phyloP scores from a whole-genome alignment of 2,113 vertebrate genomes.

The Miniopterus natalensis region DNA sequence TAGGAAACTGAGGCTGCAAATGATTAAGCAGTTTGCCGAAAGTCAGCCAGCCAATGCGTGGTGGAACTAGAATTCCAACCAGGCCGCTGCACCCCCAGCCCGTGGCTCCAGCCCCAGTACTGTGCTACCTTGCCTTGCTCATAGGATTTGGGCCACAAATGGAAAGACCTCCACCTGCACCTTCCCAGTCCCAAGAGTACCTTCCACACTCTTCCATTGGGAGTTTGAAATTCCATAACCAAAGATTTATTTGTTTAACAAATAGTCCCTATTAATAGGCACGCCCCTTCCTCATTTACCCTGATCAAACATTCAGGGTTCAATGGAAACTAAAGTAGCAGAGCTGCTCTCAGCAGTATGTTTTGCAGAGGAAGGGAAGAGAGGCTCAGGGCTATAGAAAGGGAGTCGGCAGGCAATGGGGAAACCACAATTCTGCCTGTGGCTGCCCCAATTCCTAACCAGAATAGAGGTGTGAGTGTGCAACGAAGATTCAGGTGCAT shows the following conservation, averaged over 20 bases:
- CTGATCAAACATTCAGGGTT: background rate
- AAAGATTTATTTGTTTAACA: background rate
- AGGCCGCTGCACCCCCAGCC: too few species aligned
- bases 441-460: background rate
- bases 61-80: background rate
- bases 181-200: background rate
- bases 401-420: background rate
- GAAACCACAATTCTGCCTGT: background rate
- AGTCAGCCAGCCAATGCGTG: background rate
- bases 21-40: background rate
- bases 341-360: background rate
- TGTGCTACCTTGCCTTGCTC: rapidly evolving
- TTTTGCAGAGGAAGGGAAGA: background rate
- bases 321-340: background rate
- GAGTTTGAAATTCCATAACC: background rate
- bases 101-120: background rate
- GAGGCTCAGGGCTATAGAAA: background rate
- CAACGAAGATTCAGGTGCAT: background rate
- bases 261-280: background rate
- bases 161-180: background rate
- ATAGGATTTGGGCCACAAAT: background rate
- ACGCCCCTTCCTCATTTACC: background rate
- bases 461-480: background rate
- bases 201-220: background rate
- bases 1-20: background rate